Conservation (phyloP, 2,888 invertebrate genomes). For the Vesta saturnalis region DNA sequence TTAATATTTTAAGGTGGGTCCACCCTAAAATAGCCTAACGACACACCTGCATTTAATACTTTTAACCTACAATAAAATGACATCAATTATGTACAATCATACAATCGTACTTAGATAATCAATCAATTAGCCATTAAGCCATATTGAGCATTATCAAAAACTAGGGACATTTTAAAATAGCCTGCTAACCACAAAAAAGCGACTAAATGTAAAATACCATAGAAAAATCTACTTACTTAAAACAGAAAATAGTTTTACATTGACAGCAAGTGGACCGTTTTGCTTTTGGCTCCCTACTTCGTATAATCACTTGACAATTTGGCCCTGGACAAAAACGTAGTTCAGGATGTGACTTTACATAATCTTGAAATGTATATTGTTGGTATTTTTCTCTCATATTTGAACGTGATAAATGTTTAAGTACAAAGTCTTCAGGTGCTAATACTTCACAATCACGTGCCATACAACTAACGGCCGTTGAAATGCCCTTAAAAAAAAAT, state of each 20-base stretch:
- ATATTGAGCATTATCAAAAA: too few species aligned
- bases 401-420: constrained; percentile 84
- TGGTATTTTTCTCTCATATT: constrained; percentile 91
- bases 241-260: constrained; percentile 94
- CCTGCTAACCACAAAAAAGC: constrained; percentile 4
- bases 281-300: constrained; percentile 82
- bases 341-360: constrained; percentile 92
- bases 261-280: constrained; percentile 89
- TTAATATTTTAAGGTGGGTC: too few species aligned
- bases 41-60: too few species aligned
- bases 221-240: constrained; percentile 60
- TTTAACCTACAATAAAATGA: too few species aligned
- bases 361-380: constrained; percentile 95
- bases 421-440: constrained; percentile 96
- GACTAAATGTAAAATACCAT: not conserved
- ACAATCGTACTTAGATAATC: too few species aligned
- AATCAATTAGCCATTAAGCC: too few species aligned
- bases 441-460: constrained; percentile 92
- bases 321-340: constrained; percentile 95
- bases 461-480: constrained; percentile 96
- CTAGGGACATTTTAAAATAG: too few species aligned
- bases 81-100: too few species aligned
- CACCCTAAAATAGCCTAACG: too few species aligned
- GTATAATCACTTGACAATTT: constrained; percentile 91
- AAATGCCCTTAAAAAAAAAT: constrained; percentile 66